Percentiles rank a stretch among this genome's conserved stretches.
These are phyloP conservation scores for Moxostoma hubbsi DNA, from an alignment of 2,797 vertebrate genomes.

Conservation along the genomic window DNA sequence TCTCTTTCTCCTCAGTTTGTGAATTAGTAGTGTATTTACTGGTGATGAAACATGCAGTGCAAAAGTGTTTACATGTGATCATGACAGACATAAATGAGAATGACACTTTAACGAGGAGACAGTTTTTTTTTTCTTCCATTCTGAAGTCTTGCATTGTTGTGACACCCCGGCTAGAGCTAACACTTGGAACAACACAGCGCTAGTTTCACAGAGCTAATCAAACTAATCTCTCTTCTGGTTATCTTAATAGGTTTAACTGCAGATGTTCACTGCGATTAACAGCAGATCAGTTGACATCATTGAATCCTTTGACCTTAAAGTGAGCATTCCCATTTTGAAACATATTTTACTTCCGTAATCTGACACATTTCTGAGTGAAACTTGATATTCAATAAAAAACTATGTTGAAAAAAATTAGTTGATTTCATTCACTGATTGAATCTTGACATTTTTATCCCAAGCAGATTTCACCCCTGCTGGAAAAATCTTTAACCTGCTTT, in stretches of 20 bases:
- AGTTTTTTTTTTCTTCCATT: constrained; percentile 60
- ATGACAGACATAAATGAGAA: constrained; percentile 69
- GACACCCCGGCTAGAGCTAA: constrained; percentile 70
- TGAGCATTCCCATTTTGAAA: not conserved
- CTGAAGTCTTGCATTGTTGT: constrained; percentile 62
- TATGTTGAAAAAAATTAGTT: too few species aligned
- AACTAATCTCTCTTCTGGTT: constrained; percentile 56
- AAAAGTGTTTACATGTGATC: constrained; percentile 49
- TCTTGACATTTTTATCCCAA: too few species aligned
- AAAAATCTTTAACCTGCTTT: too few species aligned
- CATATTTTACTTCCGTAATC: too few species aligned
- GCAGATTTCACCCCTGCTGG: too few species aligned
- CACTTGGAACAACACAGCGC: constrained; percentile 57
- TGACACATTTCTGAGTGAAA: too few species aligned
- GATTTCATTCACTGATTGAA: too few species aligned
- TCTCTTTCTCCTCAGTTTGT: constrained; percentile 37
- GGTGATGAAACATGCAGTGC: constrained; percentile 58
- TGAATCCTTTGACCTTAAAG: constrained; percentile 8
- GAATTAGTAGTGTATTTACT: constrained; percentile 60
- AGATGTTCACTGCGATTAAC: constrained; percentile 14
- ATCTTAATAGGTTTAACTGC: constrained; percentile 36
- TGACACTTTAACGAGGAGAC: constrained; percentile 76
- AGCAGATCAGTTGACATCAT: not conserved
- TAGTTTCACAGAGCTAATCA: constrained; percentile 50
- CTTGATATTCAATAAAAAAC: too few species aligned